These are phyloP conservation scores for Anastrepha obliqua DNA, from an alignment of 1,140 invertebrate genomes.

Conservation along the genomic window DNA sequence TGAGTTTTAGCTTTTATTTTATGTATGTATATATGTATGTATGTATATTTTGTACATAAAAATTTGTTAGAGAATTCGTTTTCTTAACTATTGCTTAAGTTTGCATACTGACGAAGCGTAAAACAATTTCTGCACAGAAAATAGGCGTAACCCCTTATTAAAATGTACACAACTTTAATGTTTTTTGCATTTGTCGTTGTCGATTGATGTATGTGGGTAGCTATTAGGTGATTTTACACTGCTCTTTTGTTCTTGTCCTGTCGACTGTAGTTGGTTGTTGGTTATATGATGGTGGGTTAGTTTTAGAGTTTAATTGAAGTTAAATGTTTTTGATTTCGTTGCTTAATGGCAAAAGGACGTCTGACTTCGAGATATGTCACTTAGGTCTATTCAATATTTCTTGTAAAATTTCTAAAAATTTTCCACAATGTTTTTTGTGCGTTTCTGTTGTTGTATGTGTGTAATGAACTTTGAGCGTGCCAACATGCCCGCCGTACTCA, in stretches of 20 bases:
- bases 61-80: slow-evolving; percentile 46
- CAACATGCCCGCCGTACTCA: neutral
- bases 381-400: neutral
- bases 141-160: neutral
- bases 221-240: neutral
- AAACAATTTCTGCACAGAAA: neutral
- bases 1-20: neutral
- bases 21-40: slow-evolving; percentile 38
- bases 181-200: slow-evolving; percentile 48
- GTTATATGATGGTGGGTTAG: slow-evolving; percentile 29
- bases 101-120: neutral
- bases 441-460: neutral
- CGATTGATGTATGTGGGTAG: neutral
- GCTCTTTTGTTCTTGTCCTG: neutral
- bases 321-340: slow-evolving; percentile 42
- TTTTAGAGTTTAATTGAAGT: neutral
- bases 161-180: neutral
- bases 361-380: slow-evolving; percentile 12
- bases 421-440: neutral
- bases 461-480: neutral
- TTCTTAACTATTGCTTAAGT: slow-evolving; percentile 51
- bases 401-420: slow-evolving; percentile 27
- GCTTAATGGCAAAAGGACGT: slow-evolving; percentile 46
- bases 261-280: neutral
- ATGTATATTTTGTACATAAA: slow-evolving; percentile 51